These are phyloP conservation scores for Luidia sarsii DNA, from an alignment of 53 echinoderm and acorn worm species.

Conservation along the genomic window DNA sequence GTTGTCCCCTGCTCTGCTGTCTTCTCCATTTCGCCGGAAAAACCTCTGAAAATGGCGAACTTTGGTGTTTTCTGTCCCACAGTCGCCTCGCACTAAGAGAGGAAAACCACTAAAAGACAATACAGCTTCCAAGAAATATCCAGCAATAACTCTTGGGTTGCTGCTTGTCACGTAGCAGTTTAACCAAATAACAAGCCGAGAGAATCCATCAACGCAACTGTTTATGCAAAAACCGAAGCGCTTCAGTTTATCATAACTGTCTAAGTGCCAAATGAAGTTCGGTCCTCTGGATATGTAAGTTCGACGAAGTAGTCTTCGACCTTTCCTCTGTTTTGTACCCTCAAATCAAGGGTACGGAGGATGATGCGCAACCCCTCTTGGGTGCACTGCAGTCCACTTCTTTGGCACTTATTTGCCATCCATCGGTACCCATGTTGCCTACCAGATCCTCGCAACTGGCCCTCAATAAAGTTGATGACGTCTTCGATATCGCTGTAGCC, in stretches of 20 bases:
- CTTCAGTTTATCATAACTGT: constrained; percentile 50
- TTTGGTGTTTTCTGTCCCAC: constrained; percentile 63
- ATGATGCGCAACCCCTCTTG: neutral
- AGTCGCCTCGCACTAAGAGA: constrained; percentile 45
- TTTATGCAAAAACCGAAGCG: constrained; percentile 42
- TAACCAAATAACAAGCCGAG: constrained; percentile 68
- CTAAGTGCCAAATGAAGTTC: constrained; percentile 44
- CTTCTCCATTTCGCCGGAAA: neutral
- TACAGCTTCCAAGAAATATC: constrained; percentile 54
- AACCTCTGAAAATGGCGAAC: constrained; percentile 51
- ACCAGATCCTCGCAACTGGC: neutral
- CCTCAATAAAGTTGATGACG: neutral
- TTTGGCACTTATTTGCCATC: no score
- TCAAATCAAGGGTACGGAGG: neutral
- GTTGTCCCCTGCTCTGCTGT: no score
- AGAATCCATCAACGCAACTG: constrained; percentile 76
- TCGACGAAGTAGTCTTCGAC: constrained; percentile 40
- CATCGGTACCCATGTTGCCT: neutral
- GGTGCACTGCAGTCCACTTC: neutral
- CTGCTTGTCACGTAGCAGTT: constrained; percentile 59
- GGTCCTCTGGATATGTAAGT: constrained; percentile 58
- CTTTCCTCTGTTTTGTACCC: neutral
- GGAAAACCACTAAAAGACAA: constrained; percentile 28
- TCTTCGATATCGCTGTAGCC: neutral
- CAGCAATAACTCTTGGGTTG: constrained; percentile 54